Conservation (phyloP, 2,888 invertebrate genomes). For the Hymenopus coronatus region DNA sequence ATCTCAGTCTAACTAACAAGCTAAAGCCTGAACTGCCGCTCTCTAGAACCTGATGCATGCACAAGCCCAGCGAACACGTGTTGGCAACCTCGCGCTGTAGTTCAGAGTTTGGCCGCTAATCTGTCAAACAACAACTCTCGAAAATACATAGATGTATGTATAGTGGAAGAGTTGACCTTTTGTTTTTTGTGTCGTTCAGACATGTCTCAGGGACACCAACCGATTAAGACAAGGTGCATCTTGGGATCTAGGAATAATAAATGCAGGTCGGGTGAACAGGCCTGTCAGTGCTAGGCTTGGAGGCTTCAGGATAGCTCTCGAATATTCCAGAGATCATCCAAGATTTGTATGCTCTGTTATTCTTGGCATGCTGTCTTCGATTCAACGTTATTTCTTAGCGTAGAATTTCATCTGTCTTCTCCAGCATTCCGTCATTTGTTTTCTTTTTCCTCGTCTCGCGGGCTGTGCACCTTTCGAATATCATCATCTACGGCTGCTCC, state of each 20-base stretch:
- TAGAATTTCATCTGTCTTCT: not conserved
- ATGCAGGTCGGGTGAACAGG: not conserved
- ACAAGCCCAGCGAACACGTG: not conserved
- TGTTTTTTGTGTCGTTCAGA: not conserved
- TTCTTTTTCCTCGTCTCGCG: not conserved
- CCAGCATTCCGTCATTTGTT: not conserved
- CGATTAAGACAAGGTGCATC: not conserved
- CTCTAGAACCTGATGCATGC: too few species aligned
- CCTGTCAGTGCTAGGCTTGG: not conserved
- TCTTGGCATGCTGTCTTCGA: not conserved
- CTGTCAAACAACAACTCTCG: not conserved
- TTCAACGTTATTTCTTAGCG: not conserved
- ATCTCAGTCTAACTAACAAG: too few species aligned
- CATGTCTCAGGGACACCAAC: not conserved
- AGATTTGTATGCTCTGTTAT: not conserved
- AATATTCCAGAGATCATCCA: not conserved
- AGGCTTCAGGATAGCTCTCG: not conserved
- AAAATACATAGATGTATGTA: too few species aligned
- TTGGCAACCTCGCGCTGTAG: not conserved
- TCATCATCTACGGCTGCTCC: not conserved
- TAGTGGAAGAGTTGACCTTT: not conserved
- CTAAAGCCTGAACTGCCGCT: too few species aligned
- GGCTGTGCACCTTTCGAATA: not conserved
- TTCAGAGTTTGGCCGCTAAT: not conserved
- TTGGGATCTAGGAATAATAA: not conserved